A percentile compares a stretch with the other conserved stretches of the same genome.
These are phyloP conservation scores for Sporophila hypoxantha DNA, from an alignment of 2,113 vertebrate genomes.

Conservation along the genomic window DNA sequence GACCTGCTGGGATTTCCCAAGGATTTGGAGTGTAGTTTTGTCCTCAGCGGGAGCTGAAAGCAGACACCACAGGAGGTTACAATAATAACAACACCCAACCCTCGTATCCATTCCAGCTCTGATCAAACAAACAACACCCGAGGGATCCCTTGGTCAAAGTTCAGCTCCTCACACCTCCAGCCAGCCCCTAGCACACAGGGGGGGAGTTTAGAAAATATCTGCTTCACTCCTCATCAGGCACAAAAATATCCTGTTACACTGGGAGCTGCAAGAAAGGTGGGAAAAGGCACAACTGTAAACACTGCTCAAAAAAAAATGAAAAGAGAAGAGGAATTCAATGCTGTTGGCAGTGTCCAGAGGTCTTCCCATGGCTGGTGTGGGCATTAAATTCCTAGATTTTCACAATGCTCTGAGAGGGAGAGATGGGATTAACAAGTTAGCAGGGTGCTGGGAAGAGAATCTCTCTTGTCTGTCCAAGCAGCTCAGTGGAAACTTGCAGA, in stretches of 20 bases:
- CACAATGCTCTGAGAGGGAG: not conserved
- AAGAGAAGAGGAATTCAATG: not conserved
- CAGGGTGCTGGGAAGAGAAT: not conserved
- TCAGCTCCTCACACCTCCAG: not conserved
- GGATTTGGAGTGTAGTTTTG: not conserved
- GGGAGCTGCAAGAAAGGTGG: not conserved
- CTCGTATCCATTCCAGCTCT: not conserved
- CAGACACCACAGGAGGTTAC: not conserved
- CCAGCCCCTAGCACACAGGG: not conserved
- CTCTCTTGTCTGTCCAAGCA: not conserved
- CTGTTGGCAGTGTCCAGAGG: not conserved
- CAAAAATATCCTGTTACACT: not conserved
- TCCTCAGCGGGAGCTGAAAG: not conserved
- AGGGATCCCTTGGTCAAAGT: conserved; percentile 10
- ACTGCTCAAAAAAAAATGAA: too few relatives aligned
- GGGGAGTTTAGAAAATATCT: not conserved
- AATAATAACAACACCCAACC: not conserved
- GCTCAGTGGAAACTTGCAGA: not conserved
- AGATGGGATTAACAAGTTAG: not conserved
- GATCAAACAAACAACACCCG: not conserved
- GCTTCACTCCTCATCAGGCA: not conserved
- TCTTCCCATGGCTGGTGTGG: not conserved
- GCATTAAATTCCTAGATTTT: not conserved
- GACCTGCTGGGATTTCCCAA: not conserved
- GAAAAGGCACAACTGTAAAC: not conserved